These are phyloP conservation scores for Sula dactylatra DNA, from an alignment of 2,113 vertebrate species.

Conservation along the genomic window DNA sequence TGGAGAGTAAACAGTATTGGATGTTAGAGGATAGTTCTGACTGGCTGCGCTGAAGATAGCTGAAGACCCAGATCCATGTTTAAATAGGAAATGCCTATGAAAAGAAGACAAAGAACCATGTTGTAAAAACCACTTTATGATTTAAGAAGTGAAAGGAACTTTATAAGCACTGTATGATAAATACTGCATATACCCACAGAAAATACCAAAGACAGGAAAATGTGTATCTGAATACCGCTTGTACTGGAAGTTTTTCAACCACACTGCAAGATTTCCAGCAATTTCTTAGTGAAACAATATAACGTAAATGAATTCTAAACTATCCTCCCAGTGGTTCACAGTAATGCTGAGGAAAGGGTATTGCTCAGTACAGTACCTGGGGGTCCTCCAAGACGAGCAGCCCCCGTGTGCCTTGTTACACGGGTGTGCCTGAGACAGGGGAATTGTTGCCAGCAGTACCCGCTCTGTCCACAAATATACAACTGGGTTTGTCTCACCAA, in stretches of 20 bases:
- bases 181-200: not conserved
- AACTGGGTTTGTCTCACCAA: not conserved
- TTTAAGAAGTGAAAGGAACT: not conserved
- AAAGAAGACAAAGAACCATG: constrained; percentile 53
- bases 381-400: not conserved
- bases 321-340: not conserved
- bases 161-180: not conserved
- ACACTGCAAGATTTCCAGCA: not conserved
- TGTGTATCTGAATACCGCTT: not conserved
- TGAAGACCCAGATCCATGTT: constrained; percentile 93
- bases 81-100: constrained; percentile 95
- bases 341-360: not conserved
- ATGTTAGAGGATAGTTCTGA: constrained; percentile 94
- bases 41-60: constrained; percentile 92
- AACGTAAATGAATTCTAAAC: not conserved
- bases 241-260: not conserved
- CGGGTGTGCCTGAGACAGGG: fast-evolving
- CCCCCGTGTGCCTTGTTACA: not conserved
- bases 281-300: not conserved
- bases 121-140: constrained; percentile 28
- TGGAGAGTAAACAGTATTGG: constrained; percentile 94
- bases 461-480: not conserved
- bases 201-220: not conserved
- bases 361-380: not conserved
- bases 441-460: not conserved